Evolutionary conservation across 2,113 vertebrate genomes (phyloP), one percentile per base, ranked within the genome.

Genomic region (Datnioides undecimradiatus): DNA sequence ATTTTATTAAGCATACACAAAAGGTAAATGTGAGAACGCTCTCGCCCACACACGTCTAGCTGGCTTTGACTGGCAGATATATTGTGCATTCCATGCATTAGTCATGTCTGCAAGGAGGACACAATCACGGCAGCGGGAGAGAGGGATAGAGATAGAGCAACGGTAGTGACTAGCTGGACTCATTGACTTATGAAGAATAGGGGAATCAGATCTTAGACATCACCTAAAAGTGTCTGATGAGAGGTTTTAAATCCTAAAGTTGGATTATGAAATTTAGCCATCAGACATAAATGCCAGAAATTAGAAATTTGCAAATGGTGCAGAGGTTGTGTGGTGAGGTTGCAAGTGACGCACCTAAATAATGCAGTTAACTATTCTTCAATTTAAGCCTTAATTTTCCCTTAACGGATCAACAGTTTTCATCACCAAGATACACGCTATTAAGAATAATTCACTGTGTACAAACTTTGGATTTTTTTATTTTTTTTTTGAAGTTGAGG

Each of bases 31-130:
- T 65, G 84, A 81, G 52, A 66, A 69, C 16, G 10, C 38, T 40
- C 73, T 69, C 84, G 19, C 87, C 84, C 86, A 90, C 84, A 58
- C 80, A 58, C 2, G 73, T 90, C 85, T 87, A 48, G 70, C 64
- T 79, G 2, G 0, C 71, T 76, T 78, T 91, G 82, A 90, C 65
- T 85, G 73, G 73, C 85, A 82, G 59, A 58, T 87, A 68, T 27
- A 83, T 80, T 84, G 80, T 83, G 82, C 79, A 59, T 59, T 49
- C 51, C 62, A 55, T 81, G 74, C 69, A 84, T 87, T 87, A 87
- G 69, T 88, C 75, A 80, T 73, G 82, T 91, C 82, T 82, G 76
- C 64, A 76, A 81, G 48, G 70, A 76, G 67, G 59, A 82, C 71
- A 29, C 66, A 74, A 85, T 49, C 31, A 71, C 1, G 13, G 84